Evolutionary conservation across 2,113 vertebrate genomes (phyloP).

Genomic region (Notothenia rossii): DNA sequence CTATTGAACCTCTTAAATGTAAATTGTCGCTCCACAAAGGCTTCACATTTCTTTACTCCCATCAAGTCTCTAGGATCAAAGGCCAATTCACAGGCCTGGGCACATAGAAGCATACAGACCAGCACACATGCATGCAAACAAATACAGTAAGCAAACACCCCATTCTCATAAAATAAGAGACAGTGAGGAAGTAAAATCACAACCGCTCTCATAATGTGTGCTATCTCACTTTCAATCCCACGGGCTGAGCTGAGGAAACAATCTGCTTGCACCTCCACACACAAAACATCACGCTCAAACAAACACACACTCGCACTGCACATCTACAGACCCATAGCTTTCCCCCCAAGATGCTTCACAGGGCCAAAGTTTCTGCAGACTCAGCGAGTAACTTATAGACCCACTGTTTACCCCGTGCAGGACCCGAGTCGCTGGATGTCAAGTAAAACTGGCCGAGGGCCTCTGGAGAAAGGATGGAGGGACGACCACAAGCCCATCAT

Average conservation of each 20-base stretch:
- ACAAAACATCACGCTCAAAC: background rate
- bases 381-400: conserved; percentile 59
- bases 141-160: background rate
- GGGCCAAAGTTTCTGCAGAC: conserved; percentile 46
- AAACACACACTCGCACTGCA: conserved; percentile 9
- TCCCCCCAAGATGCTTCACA: conserved; percentile 1
- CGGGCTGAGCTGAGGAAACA: conserved; percentile 42
- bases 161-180: conserved; percentile 14
- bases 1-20: conserved; percentile 20
- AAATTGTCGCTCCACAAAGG: conserved; percentile 22
- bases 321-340: background rate
- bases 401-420: conserved; percentile 70
- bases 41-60: conserved; percentile 41
- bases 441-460: conserved; percentile 83
- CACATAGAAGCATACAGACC: conserved; percentile 12
- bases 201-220: conserved; percentile 40
- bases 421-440: conserved; percentile 85
- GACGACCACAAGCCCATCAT: conserved; percentile 81
- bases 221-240: conserved; percentile 38
- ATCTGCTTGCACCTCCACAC: conserved; percentile 45
- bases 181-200: conserved; percentile 23
- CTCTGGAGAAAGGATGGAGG: conserved; percentile 83
- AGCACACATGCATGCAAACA: conserved; percentile 3
- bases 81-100: conserved; percentile 39
- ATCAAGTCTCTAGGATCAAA: conserved; percentile 39